Evolutionary conservation across 2,888 invertebrate genomes (phyloP), one percentile per base, ranked within the genome.

Genomic region (Cyclophora punctaria): DNA sequence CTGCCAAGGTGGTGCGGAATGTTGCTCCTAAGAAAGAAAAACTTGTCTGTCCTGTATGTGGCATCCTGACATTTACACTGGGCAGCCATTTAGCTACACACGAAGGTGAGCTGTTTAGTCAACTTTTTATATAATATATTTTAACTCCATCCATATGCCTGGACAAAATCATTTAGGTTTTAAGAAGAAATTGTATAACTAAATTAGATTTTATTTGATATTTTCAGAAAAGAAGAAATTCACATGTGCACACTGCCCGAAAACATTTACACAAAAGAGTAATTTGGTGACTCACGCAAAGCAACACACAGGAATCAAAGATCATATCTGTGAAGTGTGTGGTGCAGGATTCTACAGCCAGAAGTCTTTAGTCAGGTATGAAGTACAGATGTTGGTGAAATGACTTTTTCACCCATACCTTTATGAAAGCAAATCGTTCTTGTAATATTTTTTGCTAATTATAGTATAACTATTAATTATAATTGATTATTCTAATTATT

Each of bases 271-370:
- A 7, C 89, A 88, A 55, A 89, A 83, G 58, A 75, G 78, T 53
- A 88, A 88, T 60, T 66, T 87, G 51, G 50, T 75, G 34, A 73
- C 77, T 3, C 89, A 89, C 51, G 63, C 81, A 35, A 89, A 89
- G 63, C 83, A 86, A 56, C 89, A 89, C 53, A 73, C 80, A 2
- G 89, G 89, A 41, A 65, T 87, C 35, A 89, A 87, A 56, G 89
- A 89, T 61, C 88, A 89, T 41, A 87, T 89, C 56, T 89, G 89
- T 61, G 89, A 89, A 63, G 60, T 89, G 40, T 89, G 89, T 61
- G 89, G 89, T n/a, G 81, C 89, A 41, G 87, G 86, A 2, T 89
- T 89, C 58, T 89, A 86, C 58, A 87, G 84, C 49, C 85, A 83
- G 56, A 89, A 88, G 57, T 88, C 89, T 43, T 75, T 89, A 58